Evolutionary conservation across 2,113 vertebrate genomes (phyloP).

Genomic region (Sus scrofa): T2T-Sscrofa CM000815.6:135568001-135568500

Average conservation of each 20-base stretch:
- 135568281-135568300: not conserved
- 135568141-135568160: not conserved
- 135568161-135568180: not conserved
- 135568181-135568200: not conserved
- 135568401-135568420: not conserved
- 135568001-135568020: not conserved
- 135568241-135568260: not conserved
- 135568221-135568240: not conserved
- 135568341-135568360: not conserved
- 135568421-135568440: not conserved
- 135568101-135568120: not conserved
- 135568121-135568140: not conserved
- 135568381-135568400: not conserved
- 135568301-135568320: not conserved
- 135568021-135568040: not conserved
- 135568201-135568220: not conserved
- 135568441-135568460: not conserved
- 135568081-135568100: not conserved
- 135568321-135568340: not conserved
- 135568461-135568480: not conserved
- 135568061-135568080: not conserved
- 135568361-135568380: not conserved
- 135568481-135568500: not conserved
- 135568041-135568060: no score
- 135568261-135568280: not conserved